Percentiles rank a stretch among this genome's conserved stretches.
Conservation (phyloP, 2,888 invertebrate species). For the Microctonus hyperodae region DNA sequence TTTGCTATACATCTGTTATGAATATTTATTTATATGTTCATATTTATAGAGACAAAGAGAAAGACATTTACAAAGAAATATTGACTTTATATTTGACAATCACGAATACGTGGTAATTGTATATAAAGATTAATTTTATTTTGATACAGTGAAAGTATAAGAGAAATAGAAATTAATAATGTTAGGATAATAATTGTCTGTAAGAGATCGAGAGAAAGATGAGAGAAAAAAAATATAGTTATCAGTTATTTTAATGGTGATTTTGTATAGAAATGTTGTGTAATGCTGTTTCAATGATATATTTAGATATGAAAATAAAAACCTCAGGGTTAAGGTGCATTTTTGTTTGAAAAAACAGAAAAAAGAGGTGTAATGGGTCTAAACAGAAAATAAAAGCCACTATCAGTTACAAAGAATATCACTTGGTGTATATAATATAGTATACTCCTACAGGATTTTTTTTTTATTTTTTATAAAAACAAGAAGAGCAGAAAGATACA, state of each 20-base stretch:
- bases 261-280: slow-evolving; percentile 27
- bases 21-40: slow-evolving; percentile 20
- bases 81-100: slow-evolving; percentile 7
- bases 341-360: slow-evolving; percentile 33
- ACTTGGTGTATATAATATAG: slow-evolving; percentile 19
- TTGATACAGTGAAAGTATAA: not conserved
- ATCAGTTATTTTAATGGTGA: slow-evolving; percentile 28
- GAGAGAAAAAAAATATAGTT: not conserved
- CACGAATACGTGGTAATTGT: slow-evolving; percentile 13
- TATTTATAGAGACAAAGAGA: not conserved
- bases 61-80: not conserved
- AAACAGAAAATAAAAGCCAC: slow-evolving; percentile 40
- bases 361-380: slow-evolving; percentile 33
- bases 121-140: slow-evolving; percentile 9
- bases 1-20: slow-evolving; percentile 39
- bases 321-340: slow-evolving; percentile 38
- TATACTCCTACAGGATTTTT: slow-evolving; percentile 27
- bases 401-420: slow-evolving; percentile 31
- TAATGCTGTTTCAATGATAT: slow-evolving; percentile 41
- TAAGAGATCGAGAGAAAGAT: not conserved
- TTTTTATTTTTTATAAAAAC: slow-evolving; percentile 12
- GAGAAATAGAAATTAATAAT: not conserved
- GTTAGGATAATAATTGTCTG: too few species aligned
- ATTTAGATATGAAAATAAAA: slow-evolving; percentile 37
- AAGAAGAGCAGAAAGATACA: not conserved